Evolutionary conservation across 2,797 vertebrate species (phyloP), one percentile per base, ranked within the genome.

Genomic region (Tadarida brasiliensis): DNA sequence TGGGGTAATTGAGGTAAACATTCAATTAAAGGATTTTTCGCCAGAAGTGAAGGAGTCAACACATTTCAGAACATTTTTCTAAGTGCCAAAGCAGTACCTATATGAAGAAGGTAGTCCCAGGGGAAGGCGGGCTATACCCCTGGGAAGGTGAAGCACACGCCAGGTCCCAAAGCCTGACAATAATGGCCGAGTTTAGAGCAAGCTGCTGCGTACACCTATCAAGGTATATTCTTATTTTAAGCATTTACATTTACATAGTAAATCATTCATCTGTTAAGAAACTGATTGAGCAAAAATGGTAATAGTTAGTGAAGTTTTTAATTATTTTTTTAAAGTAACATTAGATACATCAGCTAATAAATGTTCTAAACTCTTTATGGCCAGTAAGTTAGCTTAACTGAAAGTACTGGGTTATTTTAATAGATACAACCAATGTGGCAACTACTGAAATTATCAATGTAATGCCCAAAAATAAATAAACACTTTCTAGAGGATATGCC

Each of bases 21-120:
- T n/a, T 49, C 89, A 94, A 80, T 95, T 95, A 97, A 97, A 88
- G 89, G 89, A 81, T 96, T 92, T 97, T 87, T 91, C 44, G 35
- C 84, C 73, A 83, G 83, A 95, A 78, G 49, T 57, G n/a, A 91
- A 71, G n/a, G 4, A 93, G 65, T 80, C 71, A 67, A 44, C 49
- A 44, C 77, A 61, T 94, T 54, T 78, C 73, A 57, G 78, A 70
- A 35, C 22, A 65, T 73, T 87, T 87, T 59, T 39, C 74, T 77
- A 11, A 76, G 63, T 85, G 67, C 20, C 57, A 24, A 67, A 47
- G 74, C 33, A 68, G 30, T 30, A 6, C 2, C 2, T 0, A 0
- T 59, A 59, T 44, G 14, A 9, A 73, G n/a, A 78, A 82, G 33
- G 35, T 63, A 70, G 59, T 54, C 87, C 80, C 57, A 61, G 33